Evolutionary conservation across 2,113 vertebrate species (phyloP).

Genomic region (Cyanoramphus novaezelandiae): DNA sequence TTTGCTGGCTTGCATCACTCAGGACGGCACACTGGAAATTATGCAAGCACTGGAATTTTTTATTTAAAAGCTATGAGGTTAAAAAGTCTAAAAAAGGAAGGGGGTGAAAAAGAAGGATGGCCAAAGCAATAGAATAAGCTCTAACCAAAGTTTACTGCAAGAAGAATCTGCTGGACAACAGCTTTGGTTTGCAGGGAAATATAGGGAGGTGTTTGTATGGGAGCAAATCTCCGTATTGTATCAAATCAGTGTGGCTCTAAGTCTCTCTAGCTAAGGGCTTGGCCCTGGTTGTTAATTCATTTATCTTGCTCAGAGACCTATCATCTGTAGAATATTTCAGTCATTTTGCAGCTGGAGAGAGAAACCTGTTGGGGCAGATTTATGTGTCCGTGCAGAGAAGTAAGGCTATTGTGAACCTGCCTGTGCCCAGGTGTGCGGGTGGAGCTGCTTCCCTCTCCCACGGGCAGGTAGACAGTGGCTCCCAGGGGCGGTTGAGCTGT

Average conservation of each 20-base stretch:
- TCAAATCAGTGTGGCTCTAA: not conserved
- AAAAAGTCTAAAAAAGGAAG: not conserved
- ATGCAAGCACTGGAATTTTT: not conserved
- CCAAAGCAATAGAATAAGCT: not conserved
- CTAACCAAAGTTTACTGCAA: not conserved
- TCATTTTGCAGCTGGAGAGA: conserved; percentile 15
- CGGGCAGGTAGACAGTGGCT: not conserved
- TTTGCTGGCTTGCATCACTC: not conserved
- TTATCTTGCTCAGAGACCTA: conserved; percentile 26
- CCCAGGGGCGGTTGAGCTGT: rapidly evolving
- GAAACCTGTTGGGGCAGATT: conserved; percentile 42
- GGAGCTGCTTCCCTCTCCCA: not conserved
- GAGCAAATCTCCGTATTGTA: not conserved
- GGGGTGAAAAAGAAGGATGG: not conserved
- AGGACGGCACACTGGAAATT: not conserved
- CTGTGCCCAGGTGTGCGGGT: conserved; percentile 36
- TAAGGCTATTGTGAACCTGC: not conserved
- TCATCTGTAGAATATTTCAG: conserved; percentile 25
- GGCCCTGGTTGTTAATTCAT: conserved; percentile 8
- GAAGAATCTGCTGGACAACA: not conserved
- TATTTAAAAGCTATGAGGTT: not conserved
- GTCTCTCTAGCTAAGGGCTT: not conserved
- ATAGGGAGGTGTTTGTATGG: not conserved
- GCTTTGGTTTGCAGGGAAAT: not conserved
- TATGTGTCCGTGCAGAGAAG: not conserved